A percentile compares a stretch with the other conserved stretches of the same genome.
Conservation (phyloP, 2,888 invertebrate species). For the Aporophyla nigra region DNA sequence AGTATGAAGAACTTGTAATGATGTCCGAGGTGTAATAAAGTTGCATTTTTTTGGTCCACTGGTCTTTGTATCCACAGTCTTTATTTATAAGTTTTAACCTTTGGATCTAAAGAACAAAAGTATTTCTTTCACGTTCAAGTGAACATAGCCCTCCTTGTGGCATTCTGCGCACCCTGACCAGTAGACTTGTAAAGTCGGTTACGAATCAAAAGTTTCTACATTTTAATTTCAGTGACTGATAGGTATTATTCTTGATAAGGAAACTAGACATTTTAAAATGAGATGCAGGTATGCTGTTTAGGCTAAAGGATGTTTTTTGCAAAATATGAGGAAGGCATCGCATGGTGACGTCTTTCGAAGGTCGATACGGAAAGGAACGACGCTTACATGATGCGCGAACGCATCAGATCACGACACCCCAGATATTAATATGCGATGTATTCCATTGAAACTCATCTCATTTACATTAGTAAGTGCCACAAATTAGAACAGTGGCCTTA, state of each 20-base stretch:
- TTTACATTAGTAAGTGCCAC: conserved; percentile 78
- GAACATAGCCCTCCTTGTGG: background rate
- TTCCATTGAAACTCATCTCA: conserved; percentile 73
- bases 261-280: background rate
- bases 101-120: background rate
- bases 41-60: background rate
- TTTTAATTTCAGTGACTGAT: background rate
- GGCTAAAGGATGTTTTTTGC: background rate
- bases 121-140: background rate
- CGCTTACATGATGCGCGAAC: conserved; percentile 55
- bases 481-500: conserved; percentile 79
- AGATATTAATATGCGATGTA: conserved; percentile 66
- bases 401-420: conserved; percentile 68
- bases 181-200: background rate
- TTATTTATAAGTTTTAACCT: background rate
- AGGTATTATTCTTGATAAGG: background rate
- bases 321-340: conserved; percentile 4
- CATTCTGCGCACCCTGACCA: too few relatives aligned
- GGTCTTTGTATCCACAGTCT: background rate
- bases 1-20: background rate
- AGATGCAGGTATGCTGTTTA: background rate
- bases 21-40: background rate
- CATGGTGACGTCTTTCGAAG: conserved; percentile 56
- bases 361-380: conserved; percentile 55
- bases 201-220: background rate